Evolutionary conservation across 2,113 vertebrate genomes (phyloP), one percentile per base, ranked within the genome.

Genomic region (Gnathonemus longibarbis): DNA sequence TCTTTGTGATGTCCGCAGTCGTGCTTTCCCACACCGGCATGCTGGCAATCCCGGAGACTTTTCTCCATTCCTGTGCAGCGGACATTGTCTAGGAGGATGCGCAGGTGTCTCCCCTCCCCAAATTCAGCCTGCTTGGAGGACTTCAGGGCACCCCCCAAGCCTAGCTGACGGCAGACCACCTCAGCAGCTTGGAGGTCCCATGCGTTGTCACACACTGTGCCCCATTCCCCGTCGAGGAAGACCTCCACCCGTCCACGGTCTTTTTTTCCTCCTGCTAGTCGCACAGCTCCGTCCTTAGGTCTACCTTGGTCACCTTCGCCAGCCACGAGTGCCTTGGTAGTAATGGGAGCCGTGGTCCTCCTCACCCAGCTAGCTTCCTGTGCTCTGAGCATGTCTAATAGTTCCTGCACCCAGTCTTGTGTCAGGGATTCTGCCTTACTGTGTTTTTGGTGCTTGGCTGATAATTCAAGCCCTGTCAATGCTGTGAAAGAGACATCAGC

Each of bases 151-250:
- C 94, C 62, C 0, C 83, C 92, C 88, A 97, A 99, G 74, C 98
- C 98, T 70, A 99, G 94, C 95, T 99, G 98, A 70, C 93, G 96
- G 90, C 98, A 99, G 87, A 98, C 98, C 31, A 99, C 98, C 0
- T 91, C 70, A 0, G 98, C 97, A 0, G 96, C 97, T 0, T 92
- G 53, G 1, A 3, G 31, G 87, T 92, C 94, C 98, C 98, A 99
- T 3, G 96, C 93, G 0, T 99, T 97, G 0, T 99, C 98, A 0
- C 98, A 99, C 53, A 99, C 96, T 0, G 98, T 99, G 87, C 98
- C 98, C 98, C 98, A 99, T 56, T 95, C 87, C 0, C 97, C 96
- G 0, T 93, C 88, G 0, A 94, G 87, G 24, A 96, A 98, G 39
- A 99, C 88, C 93, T 99, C 98, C 90, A 99, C 97, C 0, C 97